Base-by-base conservation (phyloP, 2,888 invertebrate genomes). In the Dugesia japonica region DNA sequence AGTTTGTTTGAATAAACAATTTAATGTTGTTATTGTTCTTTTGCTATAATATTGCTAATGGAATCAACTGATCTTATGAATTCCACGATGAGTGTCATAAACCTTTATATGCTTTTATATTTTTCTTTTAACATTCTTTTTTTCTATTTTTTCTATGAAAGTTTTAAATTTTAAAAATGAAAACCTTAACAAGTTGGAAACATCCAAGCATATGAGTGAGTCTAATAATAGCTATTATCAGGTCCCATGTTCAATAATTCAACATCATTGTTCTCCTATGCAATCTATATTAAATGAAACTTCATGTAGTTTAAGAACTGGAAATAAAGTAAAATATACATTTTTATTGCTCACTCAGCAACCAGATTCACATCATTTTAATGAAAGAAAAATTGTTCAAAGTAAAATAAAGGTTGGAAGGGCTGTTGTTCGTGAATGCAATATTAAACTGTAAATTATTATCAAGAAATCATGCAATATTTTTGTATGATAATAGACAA, bases 371-470 rank as follows among this genome's bases (percentile, higher is more conserved):
- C 91, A 95, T 86, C 91, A 91, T 76, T 95, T 94, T 86, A 89
- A 92, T 85, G 92, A 92, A 82, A 88, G 92, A 80, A 89, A 89
- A 38, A 87, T 93, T 78, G 87, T 87, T 71, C 87, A 93, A 79
- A 90, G 91, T 81, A 90, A 91, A 78, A 89, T 91, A 78, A 93
- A 94, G 87, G 91, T 94, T 81, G 98, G 98, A 4, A 89, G 98
- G 80, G 91, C 95, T 76, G 94, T 98, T 79, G 95, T 94, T 77
- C 89, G 93, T 80, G 90, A 99, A 98, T 88, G 95, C 94, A 75
- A 94, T 98, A 83, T 99, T 99, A 85, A 98, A 99, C 86, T 99
- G 98, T 86, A 93, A 98, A 86, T 98, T 98, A 76, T 87, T 99
- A 77, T 98, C 97, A 1, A 88, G 98, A 80, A 94, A 97, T 85